Evolutionary conservation across 2,113 vertebrate species (phyloP), one percentile per base, ranked within the genome.

Genomic region (Notarius lentiginosus): DNA sequence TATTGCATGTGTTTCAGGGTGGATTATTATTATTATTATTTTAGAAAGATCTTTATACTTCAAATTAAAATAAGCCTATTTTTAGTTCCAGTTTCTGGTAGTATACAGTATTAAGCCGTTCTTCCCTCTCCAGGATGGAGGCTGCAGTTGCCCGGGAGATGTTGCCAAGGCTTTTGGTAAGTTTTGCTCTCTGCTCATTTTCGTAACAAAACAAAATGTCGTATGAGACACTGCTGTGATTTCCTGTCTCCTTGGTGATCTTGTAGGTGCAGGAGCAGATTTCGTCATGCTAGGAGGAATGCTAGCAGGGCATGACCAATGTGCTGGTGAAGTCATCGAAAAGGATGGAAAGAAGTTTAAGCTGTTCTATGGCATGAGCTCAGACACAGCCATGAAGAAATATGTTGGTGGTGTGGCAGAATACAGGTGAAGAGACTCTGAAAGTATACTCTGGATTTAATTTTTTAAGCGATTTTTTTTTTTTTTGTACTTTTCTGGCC

Each of bases 231-330:
- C 63, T 34, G 18, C 51, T 10, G 77, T 27, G 15, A 30, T 73
- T 49, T 51, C 86, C 24, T 58, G 12, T 60, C 7, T 63, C n/a
- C 14, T 5, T 34, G 0, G 0, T 65, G 18, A 79, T 83, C 2
- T 2, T 86, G 51, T 88, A 99, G 98, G 98, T 34, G 98, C 98
- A 0, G 98, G 98, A 49, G 98, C 98, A 0, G 98, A 99, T 92
- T 99, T 99, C 22, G 98, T 99, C 81, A 99, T 99, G 98, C 96
- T 99, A 91, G 98, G 98, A 88, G 98, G 98, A 56, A 99, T 99
- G 98, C 95, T 99, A 56, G 97, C 98, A 0, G 98, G 98, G n/a
- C 98, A 99, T 12, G 97, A 99, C 5, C 97, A 99, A 91, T 98
- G 97, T 90, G 92, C 96, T 0, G 98, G 98, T 5, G 97, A 99